phyloP scores from a whole-genome alignment of 2,113 vertebrate genomes.

The Camelus bactrianus region DNA sequence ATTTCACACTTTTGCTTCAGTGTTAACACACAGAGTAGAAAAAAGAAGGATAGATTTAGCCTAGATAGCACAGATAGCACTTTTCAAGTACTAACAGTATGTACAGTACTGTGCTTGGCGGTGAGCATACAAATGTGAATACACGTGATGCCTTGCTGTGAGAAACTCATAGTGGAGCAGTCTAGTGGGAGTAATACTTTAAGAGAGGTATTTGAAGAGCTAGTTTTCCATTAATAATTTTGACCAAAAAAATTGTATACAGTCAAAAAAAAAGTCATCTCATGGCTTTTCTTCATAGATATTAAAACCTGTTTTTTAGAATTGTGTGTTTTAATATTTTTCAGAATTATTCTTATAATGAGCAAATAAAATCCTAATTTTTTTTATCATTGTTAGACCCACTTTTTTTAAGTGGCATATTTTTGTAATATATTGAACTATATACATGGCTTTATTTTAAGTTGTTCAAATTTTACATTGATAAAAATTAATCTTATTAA shows the following conservation, averaged over 20 bases:
- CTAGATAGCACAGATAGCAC: not conserved
- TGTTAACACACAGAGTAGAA: not conserved
- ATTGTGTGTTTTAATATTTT: not conserved
- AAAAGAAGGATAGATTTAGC: constrained; percentile 8
- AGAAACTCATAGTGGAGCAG: not conserved
- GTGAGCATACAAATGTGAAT: not conserved
- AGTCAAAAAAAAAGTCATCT: not conserved
- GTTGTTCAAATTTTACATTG: constrained; percentile 48
- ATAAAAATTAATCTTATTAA: constrained; percentile 37
- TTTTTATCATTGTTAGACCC: not conserved
- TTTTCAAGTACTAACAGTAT: not conserved
- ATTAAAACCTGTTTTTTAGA: constrained; percentile 27
- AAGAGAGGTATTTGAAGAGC: not conserved
- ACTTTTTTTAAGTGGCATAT: constrained; percentile 22
- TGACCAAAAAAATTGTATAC: not conserved
- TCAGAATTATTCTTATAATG: constrained; percentile 28
- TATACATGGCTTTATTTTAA: constrained; percentile 43
- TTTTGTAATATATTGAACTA: constrained; percentile 21
- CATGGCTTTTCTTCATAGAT: constrained; percentile 9
- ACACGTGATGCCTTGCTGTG: not conserved
- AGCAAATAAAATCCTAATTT: not conserved
- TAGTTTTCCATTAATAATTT: constrained; percentile 41
- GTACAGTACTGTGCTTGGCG: not conserved
- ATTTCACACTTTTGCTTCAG: constrained; percentile 3
- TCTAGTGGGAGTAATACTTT: constrained; percentile 16